phyloP scores from a whole-genome alignment of 2,113 vertebrate genomes.

The Physeter macrocephalus region DNA sequence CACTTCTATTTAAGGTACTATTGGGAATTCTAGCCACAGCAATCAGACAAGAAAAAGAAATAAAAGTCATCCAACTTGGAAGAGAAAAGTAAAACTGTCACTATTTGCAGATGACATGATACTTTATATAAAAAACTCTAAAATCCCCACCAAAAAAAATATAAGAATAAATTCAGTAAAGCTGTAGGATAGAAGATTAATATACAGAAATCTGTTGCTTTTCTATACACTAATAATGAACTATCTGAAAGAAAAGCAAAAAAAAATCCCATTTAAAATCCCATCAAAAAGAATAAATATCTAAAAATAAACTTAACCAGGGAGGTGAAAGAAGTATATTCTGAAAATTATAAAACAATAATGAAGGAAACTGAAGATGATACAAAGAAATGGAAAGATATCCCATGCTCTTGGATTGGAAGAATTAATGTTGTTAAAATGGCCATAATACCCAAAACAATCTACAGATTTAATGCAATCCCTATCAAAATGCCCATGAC shows the following conservation, averaged over 20 bases:
- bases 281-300: not conserved
- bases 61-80: not conserved
- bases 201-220: not conserved
- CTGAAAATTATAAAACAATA: not conserved
- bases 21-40: not conserved
- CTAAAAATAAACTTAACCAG: not conserved
- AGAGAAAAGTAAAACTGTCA: not conserved
- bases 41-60: not conserved
- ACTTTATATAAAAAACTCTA: not conserved
- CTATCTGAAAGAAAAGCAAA: not conserved
- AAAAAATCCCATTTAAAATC: too few relatives aligned
- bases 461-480: not conserved
- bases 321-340: not conserved
- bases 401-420: not conserved
- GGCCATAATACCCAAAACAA: not conserved
- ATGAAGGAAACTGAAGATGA: not conserved
- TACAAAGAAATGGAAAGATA: not conserved
- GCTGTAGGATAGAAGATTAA: not conserved
- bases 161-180: not conserved
- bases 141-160: not conserved
- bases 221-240: not conserved
- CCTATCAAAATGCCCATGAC: not conserved
- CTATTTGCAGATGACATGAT: not conserved
- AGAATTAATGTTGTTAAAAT: not conserved
- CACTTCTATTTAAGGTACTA: not conserved